These are phyloP conservation scores for Eubasilissa regina DNA, from an alignment of 1,140 invertebrate species.

Conservation along the genomic window DNA sequence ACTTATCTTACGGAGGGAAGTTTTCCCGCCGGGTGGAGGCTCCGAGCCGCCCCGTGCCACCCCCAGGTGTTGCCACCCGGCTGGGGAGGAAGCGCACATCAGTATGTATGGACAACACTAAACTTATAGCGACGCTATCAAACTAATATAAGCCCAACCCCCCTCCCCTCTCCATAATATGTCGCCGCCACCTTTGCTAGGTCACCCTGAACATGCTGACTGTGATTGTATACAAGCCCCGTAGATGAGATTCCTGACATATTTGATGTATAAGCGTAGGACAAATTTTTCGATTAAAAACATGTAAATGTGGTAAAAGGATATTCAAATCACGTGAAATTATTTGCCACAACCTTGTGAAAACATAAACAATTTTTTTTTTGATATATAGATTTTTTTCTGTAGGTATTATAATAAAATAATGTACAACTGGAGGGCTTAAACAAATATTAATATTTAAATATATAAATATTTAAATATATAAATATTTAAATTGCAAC, in stretches of 20 bases:
- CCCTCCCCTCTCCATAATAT: not conserved
- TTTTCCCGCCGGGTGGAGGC: not conserved
- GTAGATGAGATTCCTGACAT: not conserved
- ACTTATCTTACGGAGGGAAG: conserved; percentile 47
- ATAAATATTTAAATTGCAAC: no score
- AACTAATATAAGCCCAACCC: conserved; percentile 52
- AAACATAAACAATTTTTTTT: no score
- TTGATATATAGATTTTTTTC: no score
- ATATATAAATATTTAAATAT: no score
- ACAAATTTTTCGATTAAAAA: not conserved
- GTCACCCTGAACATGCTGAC: conserved; percentile 22
- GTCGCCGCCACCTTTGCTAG: no score
- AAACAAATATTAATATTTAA: no score
- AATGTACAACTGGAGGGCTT: no score
- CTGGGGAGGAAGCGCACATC: conserved; percentile 34
- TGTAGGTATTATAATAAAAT: no score
- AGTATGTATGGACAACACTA: conserved; percentile 57
- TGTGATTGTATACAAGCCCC: not conserved
- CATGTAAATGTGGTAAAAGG: no score
- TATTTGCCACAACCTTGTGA: no score
- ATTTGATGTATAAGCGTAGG: not conserved
- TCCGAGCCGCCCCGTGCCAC: not conserved
- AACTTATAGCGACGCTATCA: conserved; percentile 48
- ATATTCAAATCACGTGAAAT: no score
- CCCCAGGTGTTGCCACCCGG: conserved; percentile 9